Base-by-base conservation (phyloP, 2,888 invertebrate species). In the Dryococelus australis region DNA sequence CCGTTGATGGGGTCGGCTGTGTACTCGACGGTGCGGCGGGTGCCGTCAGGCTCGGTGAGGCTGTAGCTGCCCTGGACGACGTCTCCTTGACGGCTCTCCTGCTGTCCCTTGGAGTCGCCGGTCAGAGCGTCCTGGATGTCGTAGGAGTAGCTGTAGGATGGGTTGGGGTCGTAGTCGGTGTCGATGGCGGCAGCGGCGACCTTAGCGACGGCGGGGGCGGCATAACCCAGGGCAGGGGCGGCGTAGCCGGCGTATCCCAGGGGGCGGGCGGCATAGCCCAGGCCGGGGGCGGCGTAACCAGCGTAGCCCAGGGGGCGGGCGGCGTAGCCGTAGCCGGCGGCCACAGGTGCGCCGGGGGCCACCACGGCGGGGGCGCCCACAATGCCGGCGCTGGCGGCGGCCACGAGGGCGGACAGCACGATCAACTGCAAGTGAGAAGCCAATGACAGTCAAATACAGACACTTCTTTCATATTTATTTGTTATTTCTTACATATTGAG, bases 1-100 rank as follows among this genome's bases (percentile, higher is more conserved):
- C 89, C 89, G 83, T 89, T 89, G 88, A 88, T 84, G 86, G 89
- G 88, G 87, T 89, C 88, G 78, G 89, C 89, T 86, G 87, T 87
- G 87, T 89, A 89, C 47, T 87, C 86, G 43, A 89, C 89, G 53
- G 83, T 88, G n/a, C 88, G 89, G 27, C 85, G 88, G 86, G 88
- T 87, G 84, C 88, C 88, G 85, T 88, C 88, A 85, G 88, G 86
- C 78, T 89, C 89, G 53, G 87, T 83, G 0, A 89, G 85, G 47
- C 87, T 88, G 89, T 89, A 89, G 51, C 81, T 84, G 47, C 88
- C 88, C 80, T 88, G 87, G 81, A 88, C 89, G 47, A 87, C 87
- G 20, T 89, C 89, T 47, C 89, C 89, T 85, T 87, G 85, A 84
- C 89, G 88, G 86, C 84, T 87, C 85, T 89, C 89, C 26, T 86